Percentiles rank a stretch among this genome's conserved stretches.
These are phyloP conservation scores for Smittia aterrima DNA, from an alignment of 2,888 invertebrate species.

Conservation along the genomic window DNA sequence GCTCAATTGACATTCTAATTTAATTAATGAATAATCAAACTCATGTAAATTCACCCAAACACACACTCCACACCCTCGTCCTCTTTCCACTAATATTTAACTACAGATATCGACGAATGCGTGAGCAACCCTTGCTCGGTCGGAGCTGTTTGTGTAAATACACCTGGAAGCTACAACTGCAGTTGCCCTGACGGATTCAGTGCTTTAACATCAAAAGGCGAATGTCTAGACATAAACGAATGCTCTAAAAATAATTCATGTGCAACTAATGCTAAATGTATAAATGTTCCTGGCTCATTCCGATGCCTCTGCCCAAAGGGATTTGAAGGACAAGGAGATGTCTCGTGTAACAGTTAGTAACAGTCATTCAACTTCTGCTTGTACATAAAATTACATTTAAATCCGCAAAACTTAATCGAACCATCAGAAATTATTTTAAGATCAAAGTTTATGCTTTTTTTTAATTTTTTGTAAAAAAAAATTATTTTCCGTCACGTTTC, in stretches of 20 bases:
- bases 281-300: constrained; percentile 77
- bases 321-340: constrained; percentile 71
- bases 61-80: neutral
- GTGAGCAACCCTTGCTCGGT: constrained; percentile 4
- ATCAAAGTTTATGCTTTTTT: neutral
- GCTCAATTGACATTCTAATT: neutral
- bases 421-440: neutral
- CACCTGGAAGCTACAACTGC: constrained; percentile 43
- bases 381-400: constrained; percentile 20
- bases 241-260: constrained; percentile 67
- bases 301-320: constrained; percentile 74
- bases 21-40: neutral
- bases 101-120: constrained; percentile 29
- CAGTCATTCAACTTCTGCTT: constrained; percentile 43
- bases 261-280: constrained; percentile 74
- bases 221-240: constrained; percentile 73
- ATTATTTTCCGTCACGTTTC: neutral
- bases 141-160: constrained; percentile 16
- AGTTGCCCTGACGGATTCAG: constrained; percentile 70
- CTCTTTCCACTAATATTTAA: neutral
- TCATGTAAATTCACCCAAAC: neutral
- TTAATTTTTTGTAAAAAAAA: constrained; percentile 10
- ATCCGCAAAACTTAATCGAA: neutral
- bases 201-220: constrained; percentile 57
- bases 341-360: constrained; percentile 74